These are phyloP conservation scores for Dufourea novaeangliae DNA, from an alignment of 1,140 invertebrate genomes.

Conservation along the genomic window DNA sequence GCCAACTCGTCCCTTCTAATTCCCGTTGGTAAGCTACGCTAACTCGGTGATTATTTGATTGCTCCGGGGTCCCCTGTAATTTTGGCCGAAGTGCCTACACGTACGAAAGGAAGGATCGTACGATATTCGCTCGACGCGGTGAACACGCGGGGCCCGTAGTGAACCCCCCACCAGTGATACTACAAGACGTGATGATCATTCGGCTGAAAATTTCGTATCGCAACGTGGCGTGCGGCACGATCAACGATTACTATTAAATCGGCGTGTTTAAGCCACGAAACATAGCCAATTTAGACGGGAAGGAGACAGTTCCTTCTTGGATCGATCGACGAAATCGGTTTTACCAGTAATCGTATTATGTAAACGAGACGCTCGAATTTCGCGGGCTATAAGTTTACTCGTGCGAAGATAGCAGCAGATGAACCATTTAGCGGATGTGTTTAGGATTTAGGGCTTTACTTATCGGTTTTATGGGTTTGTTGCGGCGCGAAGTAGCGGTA, in stretches of 20 bases:
- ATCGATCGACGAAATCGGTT: constrained; percentile 8
- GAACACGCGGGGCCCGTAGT: too few relatives aligned
- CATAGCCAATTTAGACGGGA: not conserved
- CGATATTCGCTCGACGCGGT: not conserved
- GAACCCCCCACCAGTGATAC: too few relatives aligned
- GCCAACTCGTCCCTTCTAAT: not conserved
- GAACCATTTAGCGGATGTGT: too few relatives aligned
- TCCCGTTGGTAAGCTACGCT: constrained; percentile 9
- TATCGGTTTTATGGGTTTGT: too few relatives aligned
- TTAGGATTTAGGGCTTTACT: too few relatives aligned
- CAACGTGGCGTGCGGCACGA: constrained; percentile 23
- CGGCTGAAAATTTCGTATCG: constrained; percentile 34
- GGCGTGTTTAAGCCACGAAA: constrained; percentile 19
- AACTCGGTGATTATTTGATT: constrained; percentile 36
- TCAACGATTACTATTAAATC: constrained; percentile 39
- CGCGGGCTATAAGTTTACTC: too few relatives aligned
- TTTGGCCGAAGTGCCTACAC: constrained; percentile 38
- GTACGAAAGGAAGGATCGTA: constrained; percentile 34
- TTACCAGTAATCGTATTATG: too few relatives aligned
- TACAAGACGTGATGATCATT: not conserved
- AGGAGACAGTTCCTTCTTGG: not conserved
- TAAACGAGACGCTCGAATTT: too few relatives aligned
- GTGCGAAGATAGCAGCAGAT: too few relatives aligned
- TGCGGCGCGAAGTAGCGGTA: too few relatives aligned
- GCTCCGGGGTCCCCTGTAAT: constrained; percentile 43